A percentile compares a stretch with the other conserved stretches of the same genome.
phyloP scores from a whole-genome alignment of 2,888 invertebrate genomes.

The Troides oblongomaculatus region DNA sequence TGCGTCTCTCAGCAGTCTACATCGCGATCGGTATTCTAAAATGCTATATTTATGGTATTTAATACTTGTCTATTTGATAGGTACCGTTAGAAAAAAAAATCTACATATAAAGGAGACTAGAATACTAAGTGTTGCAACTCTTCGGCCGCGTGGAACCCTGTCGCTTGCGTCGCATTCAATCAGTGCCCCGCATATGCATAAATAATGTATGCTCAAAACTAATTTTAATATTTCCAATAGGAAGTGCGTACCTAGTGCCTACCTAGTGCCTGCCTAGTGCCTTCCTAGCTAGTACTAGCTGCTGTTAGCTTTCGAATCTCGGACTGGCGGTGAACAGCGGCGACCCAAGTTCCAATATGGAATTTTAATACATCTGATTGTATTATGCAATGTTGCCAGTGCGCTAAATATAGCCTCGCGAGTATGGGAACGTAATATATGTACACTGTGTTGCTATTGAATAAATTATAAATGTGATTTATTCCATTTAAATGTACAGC shows the following conservation, averaged over 20 bases:
- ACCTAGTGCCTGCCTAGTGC: too few relatives aligned
- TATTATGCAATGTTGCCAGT: constrained; percentile 15
- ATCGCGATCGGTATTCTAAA: too few relatives aligned
- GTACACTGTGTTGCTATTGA: not conserved
- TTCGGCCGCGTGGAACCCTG: not conserved
- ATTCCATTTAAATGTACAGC: too few relatives aligned
- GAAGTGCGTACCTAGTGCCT: constrained; percentile 18
- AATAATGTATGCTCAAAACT: constrained; percentile 25
- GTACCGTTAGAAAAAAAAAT: too few relatives aligned
- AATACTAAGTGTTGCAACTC: too few relatives aligned
- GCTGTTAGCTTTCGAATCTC: constrained; percentile 27
- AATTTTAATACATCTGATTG: constrained; percentile 25
- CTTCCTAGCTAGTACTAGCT: too few relatives aligned
- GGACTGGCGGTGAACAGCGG: constrained; percentile 16
- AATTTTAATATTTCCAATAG: constrained; percentile 28
- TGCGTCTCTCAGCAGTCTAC: too few relatives aligned
- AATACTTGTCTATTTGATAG: too few relatives aligned
- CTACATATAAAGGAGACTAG: too few relatives aligned
- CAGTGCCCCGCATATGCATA: constrained; percentile 23
- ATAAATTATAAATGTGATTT: not conserved
- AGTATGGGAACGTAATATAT: constrained; percentile 10
- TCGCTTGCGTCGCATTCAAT: constrained; percentile 25
- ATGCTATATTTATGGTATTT: too few relatives aligned
- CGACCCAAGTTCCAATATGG: constrained; percentile 26
- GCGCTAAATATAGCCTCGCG: constrained; percentile 19